Conservation (phyloP, 2,888 invertebrate genomes). For the Trypoxylon attenuatum region DNA sequence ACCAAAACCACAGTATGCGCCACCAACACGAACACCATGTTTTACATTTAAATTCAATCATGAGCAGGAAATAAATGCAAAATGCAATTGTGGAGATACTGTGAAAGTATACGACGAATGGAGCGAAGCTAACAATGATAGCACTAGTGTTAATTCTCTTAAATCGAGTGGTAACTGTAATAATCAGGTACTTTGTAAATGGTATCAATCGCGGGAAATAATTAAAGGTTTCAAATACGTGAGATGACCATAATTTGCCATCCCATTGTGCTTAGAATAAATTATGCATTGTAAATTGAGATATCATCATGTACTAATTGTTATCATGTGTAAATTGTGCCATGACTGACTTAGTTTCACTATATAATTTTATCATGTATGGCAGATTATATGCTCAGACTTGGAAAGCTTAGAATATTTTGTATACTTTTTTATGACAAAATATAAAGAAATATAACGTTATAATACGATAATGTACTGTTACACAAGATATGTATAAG, state of each 20-base stretch:
- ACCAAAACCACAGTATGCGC: constrained; percentile 66
- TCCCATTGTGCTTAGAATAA: constrained; percentile 13
- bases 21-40: constrained; percentile 45
- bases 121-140: constrained; percentile 10
- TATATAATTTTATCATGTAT: too few species aligned
- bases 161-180: constrained; percentile 22
- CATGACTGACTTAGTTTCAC: too few species aligned
- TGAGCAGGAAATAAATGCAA: constrained; percentile 31
- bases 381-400: too few species aligned
- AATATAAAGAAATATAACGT: too few species aligned
- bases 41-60: constrained; percentile 63
- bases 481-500: too few species aligned
- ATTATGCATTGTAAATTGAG: too few species aligned
- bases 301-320: too few species aligned
- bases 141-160: constrained; percentile 19
- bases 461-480: too few species aligned
- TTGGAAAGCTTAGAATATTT: too few species aligned
- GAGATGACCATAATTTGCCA: constrained; percentile 54
- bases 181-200: constrained; percentile 52
- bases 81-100: constrained; percentile 58
- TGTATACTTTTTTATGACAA: too few species aligned
- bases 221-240: constrained; percentile 70
- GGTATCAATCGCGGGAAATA: constrained; percentile 70
- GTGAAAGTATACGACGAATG: constrained; percentile 64
- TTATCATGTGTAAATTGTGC: too few species aligned